These are phyloP conservation scores for Colostygia pectinataria DNA, from an alignment of 2,888 invertebrate species.

Conservation along the genomic window DNA sequence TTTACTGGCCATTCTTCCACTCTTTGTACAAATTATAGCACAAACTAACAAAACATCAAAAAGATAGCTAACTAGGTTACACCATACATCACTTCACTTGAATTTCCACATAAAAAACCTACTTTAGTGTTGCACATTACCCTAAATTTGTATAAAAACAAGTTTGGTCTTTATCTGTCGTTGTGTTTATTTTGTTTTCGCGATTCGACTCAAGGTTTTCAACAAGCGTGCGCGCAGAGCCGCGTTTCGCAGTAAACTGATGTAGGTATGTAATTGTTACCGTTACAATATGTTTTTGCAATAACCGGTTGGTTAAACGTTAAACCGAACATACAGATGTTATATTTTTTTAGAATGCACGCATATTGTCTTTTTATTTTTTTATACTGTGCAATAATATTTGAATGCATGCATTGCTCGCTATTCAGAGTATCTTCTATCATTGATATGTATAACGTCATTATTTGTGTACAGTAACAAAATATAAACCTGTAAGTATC, in stretches of 20 bases:
- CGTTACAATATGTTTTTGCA: constrained; percentile 11
- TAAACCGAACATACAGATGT: not conserved
- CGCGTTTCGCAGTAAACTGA: constrained; percentile 5
- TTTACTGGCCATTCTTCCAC: too few relatives aligned
- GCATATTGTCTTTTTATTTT: too few relatives aligned
- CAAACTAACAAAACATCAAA: not conserved
- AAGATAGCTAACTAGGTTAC: not conserved
- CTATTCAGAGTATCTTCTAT: too few relatives aligned
- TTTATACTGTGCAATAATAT: too few relatives aligned
- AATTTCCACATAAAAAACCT: not conserved
- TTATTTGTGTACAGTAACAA: too few relatives aligned
- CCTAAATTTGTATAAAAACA: constrained; percentile 5
- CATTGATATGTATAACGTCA: too few relatives aligned
- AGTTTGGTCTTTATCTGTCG: constrained; percentile 18
- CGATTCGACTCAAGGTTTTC: constrained; percentile 6
- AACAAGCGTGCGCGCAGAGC: constrained; percentile 8
- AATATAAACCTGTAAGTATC: too few relatives aligned
- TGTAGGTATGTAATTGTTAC: constrained; percentile 16
- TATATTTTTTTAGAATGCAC: too few relatives aligned
- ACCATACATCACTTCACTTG: too few relatives aligned
- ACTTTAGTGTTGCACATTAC: not conserved
- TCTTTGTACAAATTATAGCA: not conserved
- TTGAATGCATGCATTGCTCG: too few relatives aligned
- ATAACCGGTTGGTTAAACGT: constrained; percentile 6
- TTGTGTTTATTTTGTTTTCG: constrained; percentile 15